Evolutionary conservation across 1,140 invertebrate species (phyloP).

Genomic region (Vanessa atalanta): DNA sequence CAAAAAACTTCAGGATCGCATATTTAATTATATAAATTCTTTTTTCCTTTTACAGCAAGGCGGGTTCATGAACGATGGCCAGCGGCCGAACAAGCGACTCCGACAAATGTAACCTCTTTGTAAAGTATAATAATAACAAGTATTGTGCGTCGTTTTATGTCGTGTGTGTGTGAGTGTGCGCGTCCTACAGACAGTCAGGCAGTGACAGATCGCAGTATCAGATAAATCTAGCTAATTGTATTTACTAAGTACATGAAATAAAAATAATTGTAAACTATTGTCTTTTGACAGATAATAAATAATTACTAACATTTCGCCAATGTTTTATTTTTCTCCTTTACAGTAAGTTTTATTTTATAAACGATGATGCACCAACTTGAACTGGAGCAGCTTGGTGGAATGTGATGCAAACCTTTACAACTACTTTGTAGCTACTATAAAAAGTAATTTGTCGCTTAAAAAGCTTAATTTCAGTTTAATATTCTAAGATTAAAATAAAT

Average conservation of each 20-base stretch:
- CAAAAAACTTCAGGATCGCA: no score
- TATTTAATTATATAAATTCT: neutral
- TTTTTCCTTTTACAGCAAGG: conserved; percentile 47
- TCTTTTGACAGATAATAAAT: conserved; percentile 79
- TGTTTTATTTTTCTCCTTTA: conserved; percentile 15
- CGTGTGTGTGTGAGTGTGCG: conserved; percentile 64
- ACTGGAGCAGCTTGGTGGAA: no score
- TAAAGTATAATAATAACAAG: conserved; percentile 5
- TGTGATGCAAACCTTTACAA: no score
- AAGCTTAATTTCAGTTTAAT: no score
- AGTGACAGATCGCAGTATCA: conserved; percentile 55
- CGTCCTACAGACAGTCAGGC: conserved; percentile 50
- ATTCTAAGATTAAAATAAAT: no score
- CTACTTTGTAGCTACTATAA: no score
- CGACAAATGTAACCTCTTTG: conserved; percentile 64
- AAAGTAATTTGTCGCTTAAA: no score
- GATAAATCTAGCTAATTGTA: conserved; percentile 78
- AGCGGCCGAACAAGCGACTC: conserved; percentile 75
- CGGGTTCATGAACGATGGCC: conserved; percentile 76
- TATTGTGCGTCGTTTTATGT: conserved; percentile 39
- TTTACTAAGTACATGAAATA: conserved; percentile 78
- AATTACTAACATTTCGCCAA: conserved; percentile 63
- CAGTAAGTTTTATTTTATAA: neutral
- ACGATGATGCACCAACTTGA: no score
- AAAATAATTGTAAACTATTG: conserved; percentile 72